These are phyloP conservation scores for Norana najaformis DNA, from an alignment of 2,888 invertebrate species.

Conservation along the genomic window DNA sequence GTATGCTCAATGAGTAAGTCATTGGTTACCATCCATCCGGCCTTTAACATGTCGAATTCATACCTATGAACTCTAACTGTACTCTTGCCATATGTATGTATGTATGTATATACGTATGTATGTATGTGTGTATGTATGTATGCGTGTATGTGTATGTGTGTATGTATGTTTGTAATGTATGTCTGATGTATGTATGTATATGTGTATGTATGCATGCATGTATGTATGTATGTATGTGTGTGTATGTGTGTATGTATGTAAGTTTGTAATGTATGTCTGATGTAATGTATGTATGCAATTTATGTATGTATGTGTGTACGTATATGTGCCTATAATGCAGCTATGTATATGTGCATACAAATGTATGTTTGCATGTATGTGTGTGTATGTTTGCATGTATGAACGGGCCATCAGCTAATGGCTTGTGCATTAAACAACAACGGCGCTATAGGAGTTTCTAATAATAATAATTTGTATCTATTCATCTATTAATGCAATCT, in stretches of 20 bases:
- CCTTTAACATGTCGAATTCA: no score
- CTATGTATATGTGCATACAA: not conserved
- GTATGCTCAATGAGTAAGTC: conserved; percentile 24
- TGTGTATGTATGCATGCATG: not conserved
- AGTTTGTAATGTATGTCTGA: not conserved
- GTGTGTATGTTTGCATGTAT: not conserved
- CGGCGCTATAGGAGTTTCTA: no score
- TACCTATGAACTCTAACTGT: no score
- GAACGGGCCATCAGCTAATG: no score
- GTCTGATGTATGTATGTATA: not conserved
- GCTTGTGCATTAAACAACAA: no score
- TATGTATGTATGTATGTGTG: not conserved
- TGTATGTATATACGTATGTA: no score
- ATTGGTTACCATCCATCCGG: not conserved
- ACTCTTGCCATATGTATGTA: no score
- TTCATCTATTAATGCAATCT: not conserved
- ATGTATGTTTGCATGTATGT: not conserved
- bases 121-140: no score
- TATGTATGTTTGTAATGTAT: not conserved
- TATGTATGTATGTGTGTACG: not conserved
- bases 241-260: not conserved
- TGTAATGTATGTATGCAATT: not conserved
- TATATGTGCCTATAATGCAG: not conserved
- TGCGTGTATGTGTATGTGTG: no score
- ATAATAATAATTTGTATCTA: no score